Conservation (phyloP, 2,113 vertebrate genomes). For the Mola mola region DNA sequence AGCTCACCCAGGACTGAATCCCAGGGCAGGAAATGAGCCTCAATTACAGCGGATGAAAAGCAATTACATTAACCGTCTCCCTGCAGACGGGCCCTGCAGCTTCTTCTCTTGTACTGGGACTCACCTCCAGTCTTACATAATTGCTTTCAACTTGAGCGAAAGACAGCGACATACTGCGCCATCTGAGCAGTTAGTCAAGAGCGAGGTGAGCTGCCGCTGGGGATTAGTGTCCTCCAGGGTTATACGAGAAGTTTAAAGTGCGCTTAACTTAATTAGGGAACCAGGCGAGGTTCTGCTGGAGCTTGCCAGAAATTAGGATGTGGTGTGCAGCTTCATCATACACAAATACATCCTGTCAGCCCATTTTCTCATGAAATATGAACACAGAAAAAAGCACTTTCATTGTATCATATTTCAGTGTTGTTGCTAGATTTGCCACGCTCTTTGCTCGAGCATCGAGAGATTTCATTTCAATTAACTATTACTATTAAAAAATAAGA, state of each 20-base stretch:
- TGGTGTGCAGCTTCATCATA: slow-evolving; percentile 24
- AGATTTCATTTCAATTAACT: too few species aligned
- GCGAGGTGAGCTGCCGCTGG: slow-evolving; percentile 45
- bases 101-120: slow-evolving; percentile 45
- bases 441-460: too few species aligned
- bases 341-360: neutral
- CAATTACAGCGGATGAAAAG: slow-evolving; percentile 76
- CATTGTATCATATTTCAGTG: slow-evolving; percentile 40
- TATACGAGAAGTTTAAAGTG: slow-evolving; percentile 23
- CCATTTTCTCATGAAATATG: slow-evolving; percentile 11
- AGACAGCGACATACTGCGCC: slow-evolving; percentile 49
- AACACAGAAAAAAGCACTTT: slow-evolving; percentile 23
- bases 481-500: too few species aligned
- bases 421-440: slow-evolving; percentile 15
- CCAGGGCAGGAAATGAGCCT: slow-evolving; percentile 66
- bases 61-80: slow-evolving; percentile 77
- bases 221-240: slow-evolving; percentile 49
- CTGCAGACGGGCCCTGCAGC: slow-evolving; percentile 50
- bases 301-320: slow-evolving; percentile 3
- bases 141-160: slow-evolving; percentile 65
- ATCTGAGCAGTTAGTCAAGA: slow-evolving; percentile 49
- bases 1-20: slow-evolving; percentile 61
- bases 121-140: slow-evolving; percentile 71
- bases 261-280: slow-evolving; percentile 48
- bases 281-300: slow-evolving; percentile 23